A percentile compares a stretch with the other conserved stretches of the same genome.
Evolutionary conservation across 2,113 vertebrate genomes (phyloP).

Genomic region (Brevimyrus niger): DNA sequence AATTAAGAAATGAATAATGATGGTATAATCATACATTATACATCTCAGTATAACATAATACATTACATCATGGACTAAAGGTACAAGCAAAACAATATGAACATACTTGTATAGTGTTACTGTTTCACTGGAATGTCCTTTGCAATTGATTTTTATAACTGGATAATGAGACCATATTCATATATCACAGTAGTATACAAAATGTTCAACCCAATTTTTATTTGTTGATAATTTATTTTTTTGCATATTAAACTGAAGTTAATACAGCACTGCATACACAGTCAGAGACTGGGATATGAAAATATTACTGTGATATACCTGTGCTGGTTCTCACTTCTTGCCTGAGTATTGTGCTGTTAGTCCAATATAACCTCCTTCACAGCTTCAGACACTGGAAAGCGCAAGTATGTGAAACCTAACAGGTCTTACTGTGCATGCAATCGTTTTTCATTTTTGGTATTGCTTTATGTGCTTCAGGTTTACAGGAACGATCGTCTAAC

Average conservation of each 20-base stretch:
- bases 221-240: conserved; percentile 1
- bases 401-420: neutral
- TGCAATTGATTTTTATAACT: conserved; percentile 12
- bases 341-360: neutral
- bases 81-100: neutral
- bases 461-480: neutral
- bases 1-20: neutral
- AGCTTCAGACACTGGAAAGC: neutral
- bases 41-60: neutral
- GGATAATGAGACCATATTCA: conserved; percentile 4
- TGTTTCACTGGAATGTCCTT: neutral
- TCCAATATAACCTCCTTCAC: neutral
- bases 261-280: neutral
- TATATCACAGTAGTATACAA: neutral
- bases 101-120: neutral
- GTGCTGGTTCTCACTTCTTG: neutral
- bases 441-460: neutral
- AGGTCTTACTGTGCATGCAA: neutral
- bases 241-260: conserved; percentile 6
- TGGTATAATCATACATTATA: neutral
- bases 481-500: neutral
- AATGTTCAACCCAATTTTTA: neutral
- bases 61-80: neutral
- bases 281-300: neutral
- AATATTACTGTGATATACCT: neutral